Percentiles rank a stretch among this genome's conserved stretches.
phyloP scores from a whole-genome alignment of 2,888 invertebrate species.

The Pachycephus smyrnensis region DNA sequence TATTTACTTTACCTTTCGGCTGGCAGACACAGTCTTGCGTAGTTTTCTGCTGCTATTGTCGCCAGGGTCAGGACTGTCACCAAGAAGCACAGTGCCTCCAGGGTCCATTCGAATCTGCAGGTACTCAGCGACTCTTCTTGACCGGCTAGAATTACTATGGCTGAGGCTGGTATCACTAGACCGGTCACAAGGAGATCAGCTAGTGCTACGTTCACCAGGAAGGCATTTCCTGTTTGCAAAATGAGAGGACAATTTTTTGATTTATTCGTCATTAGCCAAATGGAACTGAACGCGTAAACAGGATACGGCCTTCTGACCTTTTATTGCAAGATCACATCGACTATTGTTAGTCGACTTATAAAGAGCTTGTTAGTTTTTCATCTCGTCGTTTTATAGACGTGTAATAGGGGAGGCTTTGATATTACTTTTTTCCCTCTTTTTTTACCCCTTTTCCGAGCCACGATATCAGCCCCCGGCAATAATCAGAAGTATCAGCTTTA shows the following conservation, averaged over 20 bases:
- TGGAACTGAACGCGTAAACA: neutral
- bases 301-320: neutral
- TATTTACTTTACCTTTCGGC: slow-evolving; percentile 63
- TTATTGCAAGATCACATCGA: neutral
- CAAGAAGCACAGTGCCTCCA: slow-evolving; percentile 76
- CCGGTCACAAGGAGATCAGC: slow-evolving; percentile 80
- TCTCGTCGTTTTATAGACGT: neutral
- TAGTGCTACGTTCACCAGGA: slow-evolving; percentile 78
- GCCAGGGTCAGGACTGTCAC: slow-evolving; percentile 74
- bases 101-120: slow-evolving; percentile 77
- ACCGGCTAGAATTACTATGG: slow-evolving; percentile 78
- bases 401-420: neutral
- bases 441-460: neutral
- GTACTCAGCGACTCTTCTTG: slow-evolving; percentile 70
- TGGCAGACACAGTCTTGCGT: slow-evolving; percentile 73
- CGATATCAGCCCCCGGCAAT: neutral
- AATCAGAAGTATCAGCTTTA: neutral
- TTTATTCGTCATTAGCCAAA: neutral
- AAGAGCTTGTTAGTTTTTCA: neutral
- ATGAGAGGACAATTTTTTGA: neutral
- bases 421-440: neutral
- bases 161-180: slow-evolving; percentile 77
- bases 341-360: neutral
- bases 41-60: slow-evolving; percentile 77
- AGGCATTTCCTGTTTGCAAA: slow-evolving; percentile 73